phyloP scores from a whole-genome alignment of 1,140 invertebrate genomes.

The Lasioglossum albipes region DNA sequence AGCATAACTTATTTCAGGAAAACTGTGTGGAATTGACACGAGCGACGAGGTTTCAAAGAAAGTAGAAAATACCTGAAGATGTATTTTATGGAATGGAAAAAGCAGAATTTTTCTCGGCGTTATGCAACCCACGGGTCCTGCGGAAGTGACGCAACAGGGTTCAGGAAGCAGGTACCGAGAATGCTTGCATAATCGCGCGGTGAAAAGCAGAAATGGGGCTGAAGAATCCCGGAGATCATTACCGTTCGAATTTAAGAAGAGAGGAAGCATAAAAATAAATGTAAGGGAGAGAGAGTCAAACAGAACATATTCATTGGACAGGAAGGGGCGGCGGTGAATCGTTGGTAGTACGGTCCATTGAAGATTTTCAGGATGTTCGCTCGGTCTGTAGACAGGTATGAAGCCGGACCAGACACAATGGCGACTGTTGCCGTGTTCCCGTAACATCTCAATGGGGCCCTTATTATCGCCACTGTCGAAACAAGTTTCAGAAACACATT shows the following conservation, averaged over 20 bases:
- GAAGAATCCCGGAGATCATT: not conserved
- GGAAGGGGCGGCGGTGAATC: constrained; percentile 20
- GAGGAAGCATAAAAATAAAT: no score
- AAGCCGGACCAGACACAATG: constrained; percentile 63
- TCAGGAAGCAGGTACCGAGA: no score
- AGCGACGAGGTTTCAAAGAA: no score
- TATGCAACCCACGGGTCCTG: no score
- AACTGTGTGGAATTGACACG: no score
- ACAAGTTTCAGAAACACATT: constrained; percentile 67
- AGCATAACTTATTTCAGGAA: no score
- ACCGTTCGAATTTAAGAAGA: not conserved
- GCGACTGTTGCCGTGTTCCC: constrained; percentile 47
- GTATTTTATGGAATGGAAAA: no score
- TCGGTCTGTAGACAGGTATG: constrained; percentile 66
- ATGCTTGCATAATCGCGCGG: not conserved
- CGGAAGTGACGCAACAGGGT: not conserved
- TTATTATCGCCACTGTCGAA: constrained; percentile 72
- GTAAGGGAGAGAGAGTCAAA: constrained; percentile 21
- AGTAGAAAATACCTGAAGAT: no score
- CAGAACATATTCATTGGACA: constrained; percentile 5
- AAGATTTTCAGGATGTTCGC: constrained; percentile 72
- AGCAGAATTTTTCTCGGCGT: no score
- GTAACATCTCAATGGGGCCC: constrained; percentile 62
- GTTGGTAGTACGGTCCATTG: constrained; percentile 44
- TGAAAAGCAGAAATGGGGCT: not conserved